A percentile compares a stretch with the other conserved stretches of the same genome.
Conservation (phyloP, 2,888 invertebrate genomes). For the Latrodectus hesperus region DNA sequence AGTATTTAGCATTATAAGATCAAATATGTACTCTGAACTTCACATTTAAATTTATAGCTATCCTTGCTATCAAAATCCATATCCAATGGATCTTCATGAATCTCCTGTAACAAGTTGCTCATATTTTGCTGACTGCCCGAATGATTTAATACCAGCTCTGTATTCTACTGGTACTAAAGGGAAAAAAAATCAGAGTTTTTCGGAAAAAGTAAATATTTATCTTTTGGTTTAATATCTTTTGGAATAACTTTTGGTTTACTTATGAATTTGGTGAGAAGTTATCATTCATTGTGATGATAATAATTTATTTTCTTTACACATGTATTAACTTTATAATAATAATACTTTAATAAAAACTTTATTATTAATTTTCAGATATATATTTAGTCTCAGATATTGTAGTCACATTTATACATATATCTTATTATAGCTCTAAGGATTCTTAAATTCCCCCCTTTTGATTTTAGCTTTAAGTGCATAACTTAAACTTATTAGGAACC, state of each 20-base stretch:
- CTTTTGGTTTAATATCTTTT: too few relatives aligned
- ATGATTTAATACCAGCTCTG: slow-evolving; percentile 97
- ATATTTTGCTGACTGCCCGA: slow-evolving; percentile 98
- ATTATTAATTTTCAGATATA: background rate
- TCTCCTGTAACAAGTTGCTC: slow-evolving; percentile 97
- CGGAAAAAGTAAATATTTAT: slow-evolving; percentile 79
- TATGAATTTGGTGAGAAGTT: too few relatives aligned
- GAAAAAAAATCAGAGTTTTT: slow-evolving; percentile 82
- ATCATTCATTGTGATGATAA: background rate
- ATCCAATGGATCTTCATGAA: slow-evolving; percentile 99
- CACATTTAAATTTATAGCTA: slow-evolving; percentile 77
- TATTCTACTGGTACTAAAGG: slow-evolving; percentile 90
- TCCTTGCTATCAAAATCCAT: slow-evolving; percentile 99
- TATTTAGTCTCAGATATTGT: background rate
- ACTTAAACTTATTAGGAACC: too few relatives aligned
- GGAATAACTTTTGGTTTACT: too few relatives aligned
- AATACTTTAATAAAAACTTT: slow-evolving; percentile 6
- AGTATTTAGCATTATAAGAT: too few relatives aligned
- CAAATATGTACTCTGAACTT: too few relatives aligned
- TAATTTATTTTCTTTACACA: too few relatives aligned
- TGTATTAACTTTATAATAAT: too few relatives aligned
- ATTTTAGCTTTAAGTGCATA: too few relatives aligned
- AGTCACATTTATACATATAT: background rate
- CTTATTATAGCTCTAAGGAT: too few relatives aligned
- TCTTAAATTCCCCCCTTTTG: too few relatives aligned